A percentile compares a stretch with the other conserved stretches of the same genome.
Evolutionary conservation across 2,113 vertebrate genomes (phyloP).

Genomic region (Pelecanus crispus): DNA sequence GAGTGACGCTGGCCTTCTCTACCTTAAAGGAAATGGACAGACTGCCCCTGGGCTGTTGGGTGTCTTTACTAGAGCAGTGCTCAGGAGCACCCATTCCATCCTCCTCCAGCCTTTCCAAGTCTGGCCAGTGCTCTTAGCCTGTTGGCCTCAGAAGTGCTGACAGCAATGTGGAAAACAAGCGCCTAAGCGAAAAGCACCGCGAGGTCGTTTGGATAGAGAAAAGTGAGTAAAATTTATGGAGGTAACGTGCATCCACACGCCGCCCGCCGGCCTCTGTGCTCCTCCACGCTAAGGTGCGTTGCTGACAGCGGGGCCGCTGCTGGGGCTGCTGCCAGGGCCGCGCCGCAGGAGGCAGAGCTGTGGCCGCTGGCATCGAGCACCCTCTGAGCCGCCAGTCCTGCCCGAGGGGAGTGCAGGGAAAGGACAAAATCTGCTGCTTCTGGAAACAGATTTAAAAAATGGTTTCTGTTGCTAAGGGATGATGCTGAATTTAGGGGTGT

Average conservation of each 20-base stretch:
- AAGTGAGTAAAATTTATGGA: neutral
- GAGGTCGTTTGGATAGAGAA: neutral
- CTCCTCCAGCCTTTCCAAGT: neutral
- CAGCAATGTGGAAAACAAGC: neutral
- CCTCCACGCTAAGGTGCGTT: neutral
- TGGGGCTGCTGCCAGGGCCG: neutral
- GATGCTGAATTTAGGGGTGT: neutral
- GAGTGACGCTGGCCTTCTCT: neutral
- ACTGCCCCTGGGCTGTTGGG: neutral
- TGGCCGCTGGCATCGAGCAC: fast-evolving
- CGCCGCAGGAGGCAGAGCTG: neutral
- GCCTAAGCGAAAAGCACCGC: neutral
- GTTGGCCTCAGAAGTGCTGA: neutral
- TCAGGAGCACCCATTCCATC: neutral
- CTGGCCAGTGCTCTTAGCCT: neutral
- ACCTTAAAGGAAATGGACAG: neutral
- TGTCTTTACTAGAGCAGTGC: neutral
- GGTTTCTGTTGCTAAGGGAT: neutral
- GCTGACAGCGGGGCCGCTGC: neutral
- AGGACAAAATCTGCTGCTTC: neutral
- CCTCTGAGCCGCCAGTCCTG: neutral
- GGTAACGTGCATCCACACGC: neutral
- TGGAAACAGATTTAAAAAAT: neutral
- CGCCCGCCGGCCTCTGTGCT: neutral
- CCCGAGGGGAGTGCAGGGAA: neutral